Base-by-base conservation (phyloP, 2,797 vertebrate species). In the Artibeus jamaicensis region DNA sequence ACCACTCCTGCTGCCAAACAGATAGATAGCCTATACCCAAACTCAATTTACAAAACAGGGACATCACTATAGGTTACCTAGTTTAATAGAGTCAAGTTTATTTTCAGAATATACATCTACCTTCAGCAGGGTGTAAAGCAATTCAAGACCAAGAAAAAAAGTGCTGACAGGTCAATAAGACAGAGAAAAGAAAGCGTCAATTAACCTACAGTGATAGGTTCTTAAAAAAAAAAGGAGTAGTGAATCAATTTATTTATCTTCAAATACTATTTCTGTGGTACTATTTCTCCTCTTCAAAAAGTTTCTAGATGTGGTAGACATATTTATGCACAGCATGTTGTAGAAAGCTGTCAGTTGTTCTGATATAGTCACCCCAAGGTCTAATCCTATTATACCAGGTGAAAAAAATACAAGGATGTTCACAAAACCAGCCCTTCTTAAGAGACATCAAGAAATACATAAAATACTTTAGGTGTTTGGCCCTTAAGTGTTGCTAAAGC, bases 41-140 rank as follows among this genome's bases (percentile, higher is more conserved):
- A 98, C 98, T 98, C 98, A 98, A 98, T 98, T 98, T 98, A 98
- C 98, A 98, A 99, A 98, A 98, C 98, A 98, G 98, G 98, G 98
- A 97, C 98, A 98, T 98, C 98, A 98, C 98, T 98, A 97, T 98
- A 98, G 95, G 98, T 98, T 99, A 98, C 98, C 98, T 97, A 97
- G 97, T 98, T 98, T 98, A 98, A 98, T 98, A 98, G 98, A 98
- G 98, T 98, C 98, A 98, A 98, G 98, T 98, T 98, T 98, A 98
- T 98, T 98, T 98, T 98, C 98, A 98, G 98, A 98, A 98, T 98
- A 98, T 98, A 98, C 97, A 98, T 98, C 98, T 98, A 98, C 97
- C 97, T 98, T 98, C 96, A 97, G 97, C 94, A 91, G 97, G 98
- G 97, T 97, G 79, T 96, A 97, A 97, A 98, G 96, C 96, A 97